These are phyloP conservation scores for Gambusia affinis DNA, from an alignment of 2,113 vertebrate genomes.

Conservation along the genomic window DNA sequence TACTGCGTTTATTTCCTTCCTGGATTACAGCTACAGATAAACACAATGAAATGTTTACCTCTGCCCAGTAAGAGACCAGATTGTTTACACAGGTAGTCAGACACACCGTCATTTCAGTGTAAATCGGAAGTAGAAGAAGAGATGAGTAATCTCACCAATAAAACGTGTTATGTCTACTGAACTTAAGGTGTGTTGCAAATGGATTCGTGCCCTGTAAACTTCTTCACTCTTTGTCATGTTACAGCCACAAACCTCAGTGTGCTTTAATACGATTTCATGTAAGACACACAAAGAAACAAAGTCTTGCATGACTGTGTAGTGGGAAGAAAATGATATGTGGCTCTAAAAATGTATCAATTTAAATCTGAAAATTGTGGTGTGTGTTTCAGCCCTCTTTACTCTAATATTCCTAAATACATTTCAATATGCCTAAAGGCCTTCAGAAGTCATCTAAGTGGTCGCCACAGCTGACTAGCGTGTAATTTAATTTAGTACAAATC, in stretches of 20 bases:
- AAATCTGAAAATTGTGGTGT: neutral
- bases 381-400: neutral
- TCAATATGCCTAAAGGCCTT: neutral
- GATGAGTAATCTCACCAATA: conserved; percentile 6
- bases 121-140: conserved; percentile 10
- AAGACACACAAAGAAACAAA: neutral
- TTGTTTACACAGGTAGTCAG: conserved; percentile 25
- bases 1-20: conserved; percentile 38
- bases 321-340: neutral
- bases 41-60: conserved; percentile 17
- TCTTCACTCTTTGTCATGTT: neutral
- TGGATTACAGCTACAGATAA: conserved; percentile 17
- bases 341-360: neutral
- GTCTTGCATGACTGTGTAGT: neutral
- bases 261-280: neutral
- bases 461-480: no score
- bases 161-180: conserved; percentile 10
- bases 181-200: neutral
- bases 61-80: neutral
- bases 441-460: no score
- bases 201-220: neutral
- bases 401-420: no score
- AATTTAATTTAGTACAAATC: no score
- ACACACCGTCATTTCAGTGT: neutral
- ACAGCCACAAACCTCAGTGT: neutral